phyloP scores from a whole-genome alignment of 1,140 invertebrate genomes.

The Temnothorax nylanderi region DNA sequence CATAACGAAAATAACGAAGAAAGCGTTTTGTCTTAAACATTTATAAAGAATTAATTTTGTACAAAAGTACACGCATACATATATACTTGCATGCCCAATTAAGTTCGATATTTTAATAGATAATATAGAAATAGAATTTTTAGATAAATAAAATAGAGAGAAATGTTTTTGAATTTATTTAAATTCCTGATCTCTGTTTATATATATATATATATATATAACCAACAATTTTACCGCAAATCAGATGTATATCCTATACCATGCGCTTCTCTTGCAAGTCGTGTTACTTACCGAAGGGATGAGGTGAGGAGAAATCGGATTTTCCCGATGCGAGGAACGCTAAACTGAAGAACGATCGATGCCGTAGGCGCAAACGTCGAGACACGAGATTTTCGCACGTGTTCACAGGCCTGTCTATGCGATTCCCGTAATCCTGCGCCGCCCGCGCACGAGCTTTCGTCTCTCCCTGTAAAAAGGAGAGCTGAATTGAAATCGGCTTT shows the following conservation, averaged over 20 bases:
- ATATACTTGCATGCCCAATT: neutral
- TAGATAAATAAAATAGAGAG: neutral
- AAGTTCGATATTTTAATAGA: neutral
- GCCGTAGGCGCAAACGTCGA: constrained; percentile 63
- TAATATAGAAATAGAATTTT: neutral
- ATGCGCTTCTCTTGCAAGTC: constrained; percentile 13
- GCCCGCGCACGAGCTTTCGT: constrained; percentile 79
- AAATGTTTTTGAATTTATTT: neutral
- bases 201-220: no score
- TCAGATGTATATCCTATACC: neutral
- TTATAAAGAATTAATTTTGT: neutral
- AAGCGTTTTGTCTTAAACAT: neutral
- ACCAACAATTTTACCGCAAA: neutral
- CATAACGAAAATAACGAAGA: neutral
- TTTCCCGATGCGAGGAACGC: constrained; percentile 17
- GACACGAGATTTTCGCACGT: constrained; percentile 77
- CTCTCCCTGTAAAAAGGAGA: constrained; percentile 79
- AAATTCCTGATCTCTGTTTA: neutral
- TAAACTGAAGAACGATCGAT: constrained; percentile 65
- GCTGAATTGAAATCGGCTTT: constrained; percentile 85
- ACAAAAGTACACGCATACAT: neutral
- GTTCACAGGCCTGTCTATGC: constrained; percentile 70
- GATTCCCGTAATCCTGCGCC: constrained; percentile 75
- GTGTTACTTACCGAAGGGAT: constrained; percentile 36
- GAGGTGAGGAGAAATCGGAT: constrained; percentile 24